Evolutionary conservation across 2,888 invertebrate species (phyloP).

Genomic region (Pomacea canaliculata): DNA sequence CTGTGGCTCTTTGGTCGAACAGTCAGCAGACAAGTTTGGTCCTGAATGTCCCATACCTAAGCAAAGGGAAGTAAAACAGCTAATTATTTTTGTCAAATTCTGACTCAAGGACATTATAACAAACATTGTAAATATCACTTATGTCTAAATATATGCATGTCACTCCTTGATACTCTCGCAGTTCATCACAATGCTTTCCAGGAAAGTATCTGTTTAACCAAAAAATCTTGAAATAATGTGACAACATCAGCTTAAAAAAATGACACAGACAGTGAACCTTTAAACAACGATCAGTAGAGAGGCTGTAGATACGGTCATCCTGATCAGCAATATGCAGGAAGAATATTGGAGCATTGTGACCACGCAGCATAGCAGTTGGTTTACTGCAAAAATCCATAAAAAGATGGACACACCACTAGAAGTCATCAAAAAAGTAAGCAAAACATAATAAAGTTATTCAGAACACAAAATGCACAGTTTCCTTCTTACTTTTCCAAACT

Average conservation of each 20-base stretch:
- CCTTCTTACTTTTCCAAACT: too few relatives aligned
- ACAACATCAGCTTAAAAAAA: too few relatives aligned
- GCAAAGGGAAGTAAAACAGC: neutral
- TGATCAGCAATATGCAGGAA: conserved; percentile 68
- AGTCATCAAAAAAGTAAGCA: neutral
- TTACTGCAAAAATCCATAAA: conserved; percentile 48
- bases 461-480: neutral
- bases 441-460: neutral
- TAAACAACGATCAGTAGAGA: conserved; percentile 69
- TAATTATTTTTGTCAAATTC: neutral
- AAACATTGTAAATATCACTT: neutral
- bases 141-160: neutral
- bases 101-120: neutral
- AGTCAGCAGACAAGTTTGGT: conserved; percentile 68
- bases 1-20: conserved; percentile 69
- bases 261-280: conserved; percentile 49
- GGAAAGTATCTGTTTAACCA: too few relatives aligned
- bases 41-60: conserved; percentile 70
- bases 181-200: too few relatives aligned
- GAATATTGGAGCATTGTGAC: conserved; percentile 69
- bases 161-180: neutral
- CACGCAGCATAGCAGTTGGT: conserved; percentile 68
- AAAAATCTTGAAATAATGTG: too few relatives aligned
- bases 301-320: conserved; percentile 68
- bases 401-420: neutral